Evolutionary conservation across 2,888 invertebrate genomes (phyloP).

Genomic region (Tuberolachnus salignus): DNA sequence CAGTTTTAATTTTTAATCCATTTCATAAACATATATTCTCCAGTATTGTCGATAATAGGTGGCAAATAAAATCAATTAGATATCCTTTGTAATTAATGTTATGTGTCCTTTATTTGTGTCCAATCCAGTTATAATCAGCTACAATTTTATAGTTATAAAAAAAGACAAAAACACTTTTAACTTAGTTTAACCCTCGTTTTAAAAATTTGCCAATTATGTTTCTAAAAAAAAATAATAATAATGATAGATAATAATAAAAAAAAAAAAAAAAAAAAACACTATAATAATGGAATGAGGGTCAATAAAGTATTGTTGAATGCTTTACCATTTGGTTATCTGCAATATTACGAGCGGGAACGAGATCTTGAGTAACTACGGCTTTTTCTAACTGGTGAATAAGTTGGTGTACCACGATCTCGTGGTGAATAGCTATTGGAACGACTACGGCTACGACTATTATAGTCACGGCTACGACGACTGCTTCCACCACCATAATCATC

Average conservation of each 20-base stretch:
- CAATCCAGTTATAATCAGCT: conserved; percentile 56
- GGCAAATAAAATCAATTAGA: conserved; percentile 54
- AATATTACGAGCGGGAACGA: conserved; percentile 70
- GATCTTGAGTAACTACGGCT: conserved; percentile 73
- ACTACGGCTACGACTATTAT: conserved; percentile 66
- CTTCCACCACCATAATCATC: conserved; percentile 84
- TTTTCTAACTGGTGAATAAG: conserved; percentile 90
- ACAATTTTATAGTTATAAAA: conserved; percentile 48
- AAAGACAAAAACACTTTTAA: conserved; percentile 51
- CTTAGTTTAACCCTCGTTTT: conserved; percentile 53
- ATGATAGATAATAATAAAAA: conserved; percentile 31
- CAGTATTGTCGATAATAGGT: conserved; percentile 37
- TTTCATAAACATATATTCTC: conserved; percentile 20
- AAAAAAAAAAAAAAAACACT: conserved; percentile 38
- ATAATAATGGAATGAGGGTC: conserved; percentile 56
- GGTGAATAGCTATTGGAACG: conserved; percentile 80
- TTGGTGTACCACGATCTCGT: conserved; percentile 81
- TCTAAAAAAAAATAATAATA: conserved; percentile 44
- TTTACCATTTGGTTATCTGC: conserved; percentile 56
- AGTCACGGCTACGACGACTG: conserved; percentile 69
- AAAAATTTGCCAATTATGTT: conserved; percentile 40
- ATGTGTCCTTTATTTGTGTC: conserved; percentile 54
- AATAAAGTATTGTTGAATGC: conserved; percentile 54
- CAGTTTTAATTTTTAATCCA: conserved; percentile 33
- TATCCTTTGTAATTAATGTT: conserved; percentile 53